These are phyloP conservation scores for Loripinus fragilis DNA, from an alignment of 2,888 invertebrate genomes.

Conservation along the genomic window DNA sequence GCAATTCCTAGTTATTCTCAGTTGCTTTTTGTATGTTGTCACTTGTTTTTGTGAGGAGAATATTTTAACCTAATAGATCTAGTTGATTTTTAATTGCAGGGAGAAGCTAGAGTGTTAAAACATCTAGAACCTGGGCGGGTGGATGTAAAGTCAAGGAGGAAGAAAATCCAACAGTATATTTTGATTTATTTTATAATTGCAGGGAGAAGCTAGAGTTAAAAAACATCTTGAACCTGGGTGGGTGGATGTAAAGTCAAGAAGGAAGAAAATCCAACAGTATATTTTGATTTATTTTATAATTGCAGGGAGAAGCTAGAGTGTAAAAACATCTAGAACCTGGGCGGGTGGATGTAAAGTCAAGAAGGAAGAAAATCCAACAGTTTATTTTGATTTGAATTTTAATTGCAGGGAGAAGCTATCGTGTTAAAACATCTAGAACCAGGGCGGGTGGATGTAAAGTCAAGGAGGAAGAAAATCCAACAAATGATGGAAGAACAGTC, in stretches of 20 bases:
- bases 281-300: too few relatives aligned
- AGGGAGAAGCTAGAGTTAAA: conserved; percentile 80
- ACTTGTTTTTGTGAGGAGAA: too few relatives aligned
- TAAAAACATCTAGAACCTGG: conserved; percentile 74
- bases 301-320: conserved; percentile 79
- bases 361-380: conserved; percentile 73
- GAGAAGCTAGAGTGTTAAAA: conserved; percentile 79
- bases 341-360: conserved; percentile 70
- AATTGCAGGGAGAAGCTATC: conserved; percentile 79
- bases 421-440: conserved; percentile 76
- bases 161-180: too few relatives aligned
- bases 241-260: conserved; percentile 72
- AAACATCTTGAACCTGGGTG: conserved; percentile 73
- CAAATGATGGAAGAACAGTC: conserved; percentile 71
- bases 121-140: conserved; percentile 71
- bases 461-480: conserved; percentile 73
- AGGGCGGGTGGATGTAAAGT: conserved; percentile 71
- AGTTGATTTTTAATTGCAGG: conserved; percentile 70
- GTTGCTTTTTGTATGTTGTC: too few relatives aligned
- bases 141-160: conserved; percentile 73
- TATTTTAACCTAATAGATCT: too few relatives aligned
- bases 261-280: conserved; percentile 72
- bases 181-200: too few relatives aligned
- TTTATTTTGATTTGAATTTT: too few relatives aligned
- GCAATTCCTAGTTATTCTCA: too few relatives aligned